Conservation (phyloP, 2,888 invertebrate genomes). For the Papilio protenor region DNA sequence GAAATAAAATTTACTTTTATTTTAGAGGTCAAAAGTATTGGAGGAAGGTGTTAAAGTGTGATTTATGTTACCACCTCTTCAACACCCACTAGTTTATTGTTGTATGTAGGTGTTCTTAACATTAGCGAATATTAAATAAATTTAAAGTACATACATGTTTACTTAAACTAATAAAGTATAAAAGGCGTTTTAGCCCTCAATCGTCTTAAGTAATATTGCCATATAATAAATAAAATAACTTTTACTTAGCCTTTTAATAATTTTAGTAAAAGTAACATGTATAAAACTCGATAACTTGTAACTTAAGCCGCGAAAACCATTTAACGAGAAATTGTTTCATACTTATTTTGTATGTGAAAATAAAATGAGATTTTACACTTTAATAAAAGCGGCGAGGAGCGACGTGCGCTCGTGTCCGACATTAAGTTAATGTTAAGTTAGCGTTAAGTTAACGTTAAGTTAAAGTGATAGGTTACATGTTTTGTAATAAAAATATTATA, state of each 20-base stretch:
- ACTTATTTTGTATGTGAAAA: constrained; percentile 48
- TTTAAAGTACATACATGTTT: neutral
- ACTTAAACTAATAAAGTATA: no score
- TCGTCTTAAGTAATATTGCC: no score
- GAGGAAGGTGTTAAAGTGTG: neutral
- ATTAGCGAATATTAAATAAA: neutral
- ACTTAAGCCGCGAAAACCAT: constrained; percentile 19
- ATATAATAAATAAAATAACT: neutral
- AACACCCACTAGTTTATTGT: neutral
- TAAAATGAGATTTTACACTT: constrained; percentile 52
- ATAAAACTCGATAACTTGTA: constrained; percentile 19
- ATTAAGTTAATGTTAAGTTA: constrained; percentile 43
- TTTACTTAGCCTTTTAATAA: no score
- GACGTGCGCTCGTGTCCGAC: constrained; percentile 47
- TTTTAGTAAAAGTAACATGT: neutral
- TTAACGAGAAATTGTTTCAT: constrained; percentile 43
- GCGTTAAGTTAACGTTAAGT: constrained; percentile 4
- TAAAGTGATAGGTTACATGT: constrained; percentile 13
- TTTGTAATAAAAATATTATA: neutral
- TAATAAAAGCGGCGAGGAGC: constrained; percentile 49
- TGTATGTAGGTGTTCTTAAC: neutral
- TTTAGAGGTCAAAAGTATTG: neutral
- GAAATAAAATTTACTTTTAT: neutral
- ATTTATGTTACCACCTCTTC: neutral
- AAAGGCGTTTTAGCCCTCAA: no score